A percentile compares a stretch with the other conserved stretches of the same genome.
These are phyloP conservation scores for Meliscaeva auricollis DNA, from an alignment of 2,888 invertebrate species.

Conservation along the genomic window DNA sequence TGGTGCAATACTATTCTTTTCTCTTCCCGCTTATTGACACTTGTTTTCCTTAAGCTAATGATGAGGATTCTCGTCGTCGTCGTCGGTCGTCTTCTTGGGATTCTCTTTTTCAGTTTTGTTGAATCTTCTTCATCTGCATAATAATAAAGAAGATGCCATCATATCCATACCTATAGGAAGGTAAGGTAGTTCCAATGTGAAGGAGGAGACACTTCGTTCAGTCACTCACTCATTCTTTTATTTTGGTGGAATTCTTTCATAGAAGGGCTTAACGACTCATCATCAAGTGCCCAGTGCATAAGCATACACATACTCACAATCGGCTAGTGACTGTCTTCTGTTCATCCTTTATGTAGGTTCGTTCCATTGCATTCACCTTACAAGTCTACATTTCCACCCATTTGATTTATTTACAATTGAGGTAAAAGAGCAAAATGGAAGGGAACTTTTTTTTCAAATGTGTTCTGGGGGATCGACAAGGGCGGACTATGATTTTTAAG, in stretches of 20 bases:
- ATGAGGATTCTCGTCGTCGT: conserved; percentile 52
- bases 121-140: conserved; percentile 57
- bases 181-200: background rate
- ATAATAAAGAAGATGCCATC: background rate
- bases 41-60: conserved; percentile 67
- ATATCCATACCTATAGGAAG: background rate
- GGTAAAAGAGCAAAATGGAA: conserved; percentile 56
- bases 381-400: conserved; percentile 41
- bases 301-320: conserved; percentile 31
- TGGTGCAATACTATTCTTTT: conserved; percentile 56
- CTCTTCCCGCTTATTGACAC: conserved; percentile 60
- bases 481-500: conserved; percentile 2
- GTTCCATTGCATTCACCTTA: conserved; percentile 39
- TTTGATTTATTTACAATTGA: conserved; percentile 69
- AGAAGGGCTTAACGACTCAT: conserved; percentile 29
- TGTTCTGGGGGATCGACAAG: conserved; percentile 4
- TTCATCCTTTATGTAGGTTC: conserved; percentile 34
- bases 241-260: conserved; percentile 37
- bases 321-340: conserved; percentile 49
- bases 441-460: background rate
- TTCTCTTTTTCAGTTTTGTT: conserved; percentile 34
- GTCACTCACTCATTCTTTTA: conserved; percentile 31
- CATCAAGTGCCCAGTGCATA: conserved; percentile 51
- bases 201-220: conserved; percentile 42
- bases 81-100: conserved; percentile 19